phyloP scores from a whole-genome alignment of 35 echinoderm and acorn worm species.

The Lytechinus pictus region DNA sequence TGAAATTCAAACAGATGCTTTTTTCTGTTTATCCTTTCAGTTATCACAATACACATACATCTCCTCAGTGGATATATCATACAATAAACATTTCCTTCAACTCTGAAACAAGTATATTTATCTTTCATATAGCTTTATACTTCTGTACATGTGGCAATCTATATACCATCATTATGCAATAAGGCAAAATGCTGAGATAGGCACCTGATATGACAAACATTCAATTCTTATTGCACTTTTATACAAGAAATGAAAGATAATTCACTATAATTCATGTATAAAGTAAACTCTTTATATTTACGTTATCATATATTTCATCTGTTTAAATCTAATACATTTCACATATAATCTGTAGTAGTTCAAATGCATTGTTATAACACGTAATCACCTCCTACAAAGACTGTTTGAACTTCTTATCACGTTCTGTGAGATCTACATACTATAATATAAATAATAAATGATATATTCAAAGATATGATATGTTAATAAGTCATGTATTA shows the following conservation, averaged over 20 bases:
- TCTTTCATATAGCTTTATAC: too few relatives aligned
- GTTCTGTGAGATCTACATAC: neutral
- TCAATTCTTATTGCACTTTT: neutral
- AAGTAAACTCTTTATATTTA: neutral
- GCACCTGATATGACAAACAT: neutral
- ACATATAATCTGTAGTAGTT: too few relatives aligned
- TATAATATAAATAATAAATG: neutral
- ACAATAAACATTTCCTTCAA: too few relatives aligned
- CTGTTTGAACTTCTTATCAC: neutral
- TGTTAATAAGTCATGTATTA: neutral
- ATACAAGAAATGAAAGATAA: neutral
- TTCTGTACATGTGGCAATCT: neutral
- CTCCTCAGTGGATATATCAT: too few relatives aligned
- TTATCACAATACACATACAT: too few relatives aligned
- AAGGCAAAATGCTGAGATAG: neutral
- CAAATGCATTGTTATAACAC: neutral
- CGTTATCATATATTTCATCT: neutral
- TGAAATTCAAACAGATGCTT: too few relatives aligned
- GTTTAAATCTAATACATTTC: neutral
- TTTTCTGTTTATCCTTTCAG: too few relatives aligned
- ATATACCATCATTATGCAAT: neutral
- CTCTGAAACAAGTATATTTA: too few relatives aligned
- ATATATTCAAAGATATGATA: neutral
- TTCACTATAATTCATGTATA: neutral
- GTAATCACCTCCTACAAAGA: neutral